Evolutionary conservation across 2,797 vertebrate genomes (phyloP).

Genomic region (Fringilla coelebs): DNA sequence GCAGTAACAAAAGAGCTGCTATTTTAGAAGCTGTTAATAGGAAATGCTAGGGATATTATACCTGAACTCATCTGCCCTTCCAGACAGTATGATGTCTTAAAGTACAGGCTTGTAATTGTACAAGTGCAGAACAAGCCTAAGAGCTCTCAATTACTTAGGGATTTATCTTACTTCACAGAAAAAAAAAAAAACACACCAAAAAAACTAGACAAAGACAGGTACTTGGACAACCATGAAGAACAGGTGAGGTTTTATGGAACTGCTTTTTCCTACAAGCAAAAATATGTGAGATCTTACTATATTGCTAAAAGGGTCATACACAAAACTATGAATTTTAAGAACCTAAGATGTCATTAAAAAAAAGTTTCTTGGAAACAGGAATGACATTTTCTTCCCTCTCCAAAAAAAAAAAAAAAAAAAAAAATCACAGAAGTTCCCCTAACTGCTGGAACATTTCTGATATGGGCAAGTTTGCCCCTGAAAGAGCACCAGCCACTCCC

Average conservation of each 20-base stretch:
- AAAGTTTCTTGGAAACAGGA: background rate
- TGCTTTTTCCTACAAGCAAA: background rate
- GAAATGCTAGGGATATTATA: background rate
- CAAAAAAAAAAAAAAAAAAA: too few species aligned
- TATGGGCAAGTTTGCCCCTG: background rate
- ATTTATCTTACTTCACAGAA: background rate
- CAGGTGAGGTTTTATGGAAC: background rate
- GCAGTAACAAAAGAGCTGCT: background rate
- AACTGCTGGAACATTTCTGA: background rate
- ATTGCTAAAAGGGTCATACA: background rate
- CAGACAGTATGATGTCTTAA: background rate
- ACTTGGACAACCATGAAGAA: background rate
- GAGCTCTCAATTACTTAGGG: background rate
- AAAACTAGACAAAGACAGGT: background rate
- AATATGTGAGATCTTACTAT: background rate
- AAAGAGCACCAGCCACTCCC: background rate
- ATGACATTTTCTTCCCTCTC: rapidly evolving
- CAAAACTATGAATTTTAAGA: background rate
- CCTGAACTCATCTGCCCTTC: background rate
- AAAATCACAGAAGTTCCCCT: background rate
- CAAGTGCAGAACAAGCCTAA: background rate
- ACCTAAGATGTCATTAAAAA: background rate
- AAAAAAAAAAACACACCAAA: background rate
- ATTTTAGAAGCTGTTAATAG: background rate
- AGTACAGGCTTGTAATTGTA: background rate